Evolutionary conservation across 2,888 invertebrate genomes (phyloP).

Genomic region (Pterostichus niger): DNA sequence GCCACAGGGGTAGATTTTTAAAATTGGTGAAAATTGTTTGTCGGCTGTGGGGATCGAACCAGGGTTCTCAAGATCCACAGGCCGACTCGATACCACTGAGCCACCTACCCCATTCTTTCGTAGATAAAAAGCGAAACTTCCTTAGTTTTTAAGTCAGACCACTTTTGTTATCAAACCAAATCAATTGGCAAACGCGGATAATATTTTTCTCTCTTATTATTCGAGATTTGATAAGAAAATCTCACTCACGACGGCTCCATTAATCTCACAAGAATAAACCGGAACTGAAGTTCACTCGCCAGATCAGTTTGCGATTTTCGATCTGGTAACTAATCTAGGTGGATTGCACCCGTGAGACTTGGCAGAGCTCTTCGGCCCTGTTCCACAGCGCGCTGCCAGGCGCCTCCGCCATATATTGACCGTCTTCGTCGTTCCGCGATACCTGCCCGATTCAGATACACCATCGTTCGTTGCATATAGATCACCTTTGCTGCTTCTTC

Average conservation of each 20-base stretch:
- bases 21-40: too few relatives aligned
- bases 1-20: too few relatives aligned
- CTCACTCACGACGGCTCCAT: constrained; percentile 28
- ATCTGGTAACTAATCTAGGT: constrained; percentile 63
- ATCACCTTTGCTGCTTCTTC: not conserved
- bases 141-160: not conserved
- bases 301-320: constrained; percentile 64
- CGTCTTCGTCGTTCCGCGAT: not conserved
- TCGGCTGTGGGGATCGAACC: too few relatives aligned
- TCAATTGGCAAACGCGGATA: constrained; percentile 17
- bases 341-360: constrained; percentile 62
- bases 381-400: not conserved
- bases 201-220: constrained; percentile 26
- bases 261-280: constrained; percentile 49
- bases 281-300: constrained; percentile 32
- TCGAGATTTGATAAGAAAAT: constrained; percentile 50
- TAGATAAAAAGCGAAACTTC: not conserved
- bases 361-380: constrained; percentile 34
- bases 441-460: not conserved
- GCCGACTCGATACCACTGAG: too few relatives aligned
- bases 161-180: not conserved
- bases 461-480: not conserved
- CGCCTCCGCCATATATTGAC: constrained; percentile 39
- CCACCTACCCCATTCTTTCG: too few relatives aligned
- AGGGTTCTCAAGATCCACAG: too few relatives aligned